Evolutionary conservation across 2,797 vertebrate species (phyloP), one percentile per base, ranked within the genome.

Genomic region (Nannoperca australis): DNA sequence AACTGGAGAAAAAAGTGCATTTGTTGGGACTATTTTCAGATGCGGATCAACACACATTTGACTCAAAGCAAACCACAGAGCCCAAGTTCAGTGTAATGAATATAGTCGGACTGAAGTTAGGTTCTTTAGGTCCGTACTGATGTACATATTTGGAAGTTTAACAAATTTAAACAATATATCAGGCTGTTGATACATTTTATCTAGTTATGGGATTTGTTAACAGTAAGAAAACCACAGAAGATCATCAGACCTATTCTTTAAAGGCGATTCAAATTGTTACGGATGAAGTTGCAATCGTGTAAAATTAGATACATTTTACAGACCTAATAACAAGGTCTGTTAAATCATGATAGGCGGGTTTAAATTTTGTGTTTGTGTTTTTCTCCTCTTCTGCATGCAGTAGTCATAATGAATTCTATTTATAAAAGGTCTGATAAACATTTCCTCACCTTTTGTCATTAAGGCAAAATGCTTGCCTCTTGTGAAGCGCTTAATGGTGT

Each of bases 401-500:
- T 12, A 27, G 56, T 72, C 22, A 40, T 34, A 45, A 30, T 24
- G 1, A 38, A 38, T 14, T 0, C n/a, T 42, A 15, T 40, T n/a
- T 20, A 34, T 40, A 18, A 61, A 56, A 17, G 12, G 18, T 63
- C 14, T 24, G 44, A 68, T 58, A 70, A 76, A 68, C 54, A 69
- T 62, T 44, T 77, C 24, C 60, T 72, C 60, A 42, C 15, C 38
- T 40, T 42, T 65, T 73, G 67, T 83, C 69, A 42, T 73, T 58
- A 68, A 65, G 18, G 44, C 10, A 32, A 32, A 71, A 62, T 59
- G 51, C 62, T 44, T 27, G 0, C 53, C 54, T 81, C 73, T 74
- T 67, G 51, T 34, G 20, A 75, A 74, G 62, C 78, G 56, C 70
- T 87, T 78, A 64, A 66, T 51, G 60, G 4, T 59, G 2, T 82